phyloP scores from a whole-genome alignment of 2,797 vertebrate species.

The Phaenicophaeus curvirostris region DNA sequence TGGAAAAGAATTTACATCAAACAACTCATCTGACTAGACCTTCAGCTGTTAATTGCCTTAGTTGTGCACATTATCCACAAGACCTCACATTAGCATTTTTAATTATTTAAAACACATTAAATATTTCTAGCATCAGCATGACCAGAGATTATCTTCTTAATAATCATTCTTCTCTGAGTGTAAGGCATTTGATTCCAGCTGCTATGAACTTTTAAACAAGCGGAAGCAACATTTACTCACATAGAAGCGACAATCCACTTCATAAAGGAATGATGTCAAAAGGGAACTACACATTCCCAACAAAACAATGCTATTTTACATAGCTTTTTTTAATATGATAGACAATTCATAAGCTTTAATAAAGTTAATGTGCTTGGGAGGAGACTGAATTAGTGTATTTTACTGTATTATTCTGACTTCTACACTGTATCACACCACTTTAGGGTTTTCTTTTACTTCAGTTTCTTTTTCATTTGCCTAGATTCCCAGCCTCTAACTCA shows the following conservation, averaged over 20 bases:
- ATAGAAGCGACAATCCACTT: background rate
- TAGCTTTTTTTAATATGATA: background rate
- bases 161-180: background rate
- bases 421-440: background rate
- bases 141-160: background rate
- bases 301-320: background rate
- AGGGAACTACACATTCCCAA: background rate
- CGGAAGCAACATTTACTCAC: background rate
- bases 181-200: constrained; percentile 33
- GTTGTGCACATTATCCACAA: background rate
- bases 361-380: background rate
- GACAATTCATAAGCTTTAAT: background rate
- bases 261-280: background rate
- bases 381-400: background rate
- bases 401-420: background rate
- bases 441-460: background rate
- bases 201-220: background rate
- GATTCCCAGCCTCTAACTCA: background rate
- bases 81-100: background rate
- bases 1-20: background rate
- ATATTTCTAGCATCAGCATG: constrained; percentile 19
- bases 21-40: background rate
- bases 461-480: background rate
- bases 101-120: constrained; percentile 43
- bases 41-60: background rate